Base-by-base conservation (phyloP, 2,888 invertebrate genomes). In the Limnephilus auricula region DNA sequence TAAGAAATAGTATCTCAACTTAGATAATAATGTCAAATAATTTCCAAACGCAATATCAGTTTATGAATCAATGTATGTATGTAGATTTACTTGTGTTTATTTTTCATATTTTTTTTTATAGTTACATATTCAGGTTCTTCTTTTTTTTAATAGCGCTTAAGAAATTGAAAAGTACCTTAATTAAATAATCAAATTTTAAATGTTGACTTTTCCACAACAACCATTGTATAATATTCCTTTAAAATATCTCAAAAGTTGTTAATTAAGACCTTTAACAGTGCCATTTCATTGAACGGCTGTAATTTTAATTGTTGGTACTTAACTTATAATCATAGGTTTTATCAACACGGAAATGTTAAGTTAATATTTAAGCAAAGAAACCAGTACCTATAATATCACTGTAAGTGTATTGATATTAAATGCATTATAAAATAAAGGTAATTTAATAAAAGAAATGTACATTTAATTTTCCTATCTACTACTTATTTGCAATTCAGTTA, bases 1-100 rank as follows among this genome's bases (percentile, higher is more conserved):
- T 87, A 34, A 79, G 32, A 89, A 65, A 65, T n/a, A 89, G 34
- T 89, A 89, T 89, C 79, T 79, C 89, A 79, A 89, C 79, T 79
- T 79, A 40, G 89, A 79, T 18, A 78, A 87, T 87, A 87, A 32
- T 89, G 79, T 89, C 79, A 32, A 30, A 31, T 89, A 89, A 32
- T 79, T 79, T 89, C 89, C 89, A 89, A 87, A 79, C 15, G 89
- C 89, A 89, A 89, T 79, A 79, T 89, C n/a, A 4, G 89, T 89
- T 34, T 65, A 78, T 50, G 15, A 78, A 65, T 65, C 37, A 65
- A 65, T 65, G 65, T 65, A 65, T 65, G 65, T 65, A 65, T 65
- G 18, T 31, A 78, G 87, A 34, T 87, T 87, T 32, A 2, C 32
- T 87, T 65, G 25, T 65, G 65, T 65, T 78, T 65, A 78, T 65